Percentiles rank a stretch among this genome's conserved stretches.
phyloP scores from a whole-genome alignment of 2,113 vertebrate genomes.

The Myiozetetes cayanensis region DNA sequence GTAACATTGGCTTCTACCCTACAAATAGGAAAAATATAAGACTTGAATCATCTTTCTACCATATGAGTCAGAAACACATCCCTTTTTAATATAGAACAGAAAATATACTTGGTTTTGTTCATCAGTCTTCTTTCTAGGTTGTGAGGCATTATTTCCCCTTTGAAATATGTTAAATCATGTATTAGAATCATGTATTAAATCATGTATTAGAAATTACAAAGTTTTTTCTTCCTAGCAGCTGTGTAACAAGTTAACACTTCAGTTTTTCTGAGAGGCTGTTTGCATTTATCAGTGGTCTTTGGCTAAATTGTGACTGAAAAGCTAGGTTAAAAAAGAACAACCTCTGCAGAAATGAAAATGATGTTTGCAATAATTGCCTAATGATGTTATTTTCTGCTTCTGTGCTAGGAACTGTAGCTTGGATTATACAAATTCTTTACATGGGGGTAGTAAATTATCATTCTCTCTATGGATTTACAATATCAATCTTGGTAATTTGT shows the following conservation, averaged over 20 bases:
- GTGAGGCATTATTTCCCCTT: not conserved
- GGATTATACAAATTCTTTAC: conserved; percentile 46
- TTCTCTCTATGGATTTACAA: conserved; percentile 63
- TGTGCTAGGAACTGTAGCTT: conserved; percentile 26
- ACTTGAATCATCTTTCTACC: not conserved
- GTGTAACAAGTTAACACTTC: not conserved
- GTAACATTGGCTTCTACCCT: not conserved
- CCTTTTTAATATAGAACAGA: not conserved
- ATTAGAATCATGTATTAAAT: not conserved
- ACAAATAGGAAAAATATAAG: conserved; percentile 5
- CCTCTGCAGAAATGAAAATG: not conserved
- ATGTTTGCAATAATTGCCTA: conserved; percentile 38
- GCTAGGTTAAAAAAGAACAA: conserved; percentile 11
- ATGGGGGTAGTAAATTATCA: conserved; percentile 51
- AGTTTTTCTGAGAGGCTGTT: conserved; percentile 6
- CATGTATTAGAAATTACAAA: not conserved
- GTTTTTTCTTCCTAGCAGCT: conserved; percentile 20
- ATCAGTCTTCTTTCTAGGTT: not conserved
- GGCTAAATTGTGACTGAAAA: conserved; percentile 33
- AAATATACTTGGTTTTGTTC: not conserved
- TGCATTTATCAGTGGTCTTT: not conserved
- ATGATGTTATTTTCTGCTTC: conserved; percentile 41
- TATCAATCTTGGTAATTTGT: conserved; percentile 72
- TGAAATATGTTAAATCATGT: not conserved
- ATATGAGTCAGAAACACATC: not conserved